Conservation (phyloP, 2,113 vertebrate genomes). For the Seriola quinqueradiata region DNA sequence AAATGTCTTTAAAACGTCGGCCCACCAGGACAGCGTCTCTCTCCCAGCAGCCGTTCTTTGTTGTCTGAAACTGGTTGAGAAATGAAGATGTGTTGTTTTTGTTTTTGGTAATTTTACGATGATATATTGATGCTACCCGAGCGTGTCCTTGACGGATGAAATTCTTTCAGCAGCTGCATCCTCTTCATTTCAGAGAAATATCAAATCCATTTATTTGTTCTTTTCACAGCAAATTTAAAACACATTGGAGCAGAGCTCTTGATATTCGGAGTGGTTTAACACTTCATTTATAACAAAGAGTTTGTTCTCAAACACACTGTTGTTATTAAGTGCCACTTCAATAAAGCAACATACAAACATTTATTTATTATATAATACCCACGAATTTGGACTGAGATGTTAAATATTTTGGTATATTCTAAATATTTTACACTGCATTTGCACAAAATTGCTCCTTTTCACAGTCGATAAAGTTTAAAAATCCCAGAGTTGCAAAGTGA, state of each 20-base stretch:
- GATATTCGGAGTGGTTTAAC: background rate
- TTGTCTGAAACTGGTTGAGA: background rate
- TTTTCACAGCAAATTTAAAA: conserved; percentile 17
- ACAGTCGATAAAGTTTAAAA: background rate
- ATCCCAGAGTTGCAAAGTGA: background rate
- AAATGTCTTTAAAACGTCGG: background rate
- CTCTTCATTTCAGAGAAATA: conserved; percentile 27
- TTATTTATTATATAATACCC: background rate
- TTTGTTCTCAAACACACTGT: background rate
- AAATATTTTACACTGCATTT: background rate
- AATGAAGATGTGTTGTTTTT: background rate
- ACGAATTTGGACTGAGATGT: background rate
- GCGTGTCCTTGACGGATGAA: background rate
- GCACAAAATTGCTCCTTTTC: background rate
- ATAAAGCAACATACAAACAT: background rate
- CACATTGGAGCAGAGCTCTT: background rate
- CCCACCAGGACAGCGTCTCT: background rate
- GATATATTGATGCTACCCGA: conserved; percentile 10
- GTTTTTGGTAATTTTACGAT: conserved; percentile 1
- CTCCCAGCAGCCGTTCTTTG: background rate
- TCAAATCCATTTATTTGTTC: conserved; percentile 6
- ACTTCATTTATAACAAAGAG: background rate
- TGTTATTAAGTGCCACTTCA: background rate
- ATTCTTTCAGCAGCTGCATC: conserved; percentile 35
- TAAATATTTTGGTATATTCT: background rate